Conservation (phyloP, 2,888 invertebrate genomes). For the Prosopocoilus inquinatus region DNA sequence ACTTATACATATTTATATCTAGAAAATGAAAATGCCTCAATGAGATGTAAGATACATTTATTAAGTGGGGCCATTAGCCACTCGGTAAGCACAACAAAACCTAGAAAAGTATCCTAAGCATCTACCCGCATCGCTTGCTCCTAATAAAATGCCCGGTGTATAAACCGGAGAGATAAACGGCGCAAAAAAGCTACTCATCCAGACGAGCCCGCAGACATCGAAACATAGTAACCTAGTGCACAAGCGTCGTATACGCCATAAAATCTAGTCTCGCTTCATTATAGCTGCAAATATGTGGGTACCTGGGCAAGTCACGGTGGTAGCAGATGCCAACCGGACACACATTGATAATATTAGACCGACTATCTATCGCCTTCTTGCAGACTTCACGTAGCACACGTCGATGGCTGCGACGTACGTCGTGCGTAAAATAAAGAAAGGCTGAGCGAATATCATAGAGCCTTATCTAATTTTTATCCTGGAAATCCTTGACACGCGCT, state of each 20-base stretch:
- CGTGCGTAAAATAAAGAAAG: conserved; percentile 4
- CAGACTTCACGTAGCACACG: neutral
- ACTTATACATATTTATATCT: too few relatives aligned
- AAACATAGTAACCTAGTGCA: conserved; percentile 36
- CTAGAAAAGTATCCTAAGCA: neutral
- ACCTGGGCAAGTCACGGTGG: conserved; percentile 31
- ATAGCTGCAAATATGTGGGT: conserved; percentile 31
- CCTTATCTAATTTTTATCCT: conserved; percentile 19
- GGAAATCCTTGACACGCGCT: conserved; percentile 26
- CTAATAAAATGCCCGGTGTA: too few relatives aligned
- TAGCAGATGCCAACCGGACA: conserved; percentile 19
- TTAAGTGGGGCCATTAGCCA: too few relatives aligned
- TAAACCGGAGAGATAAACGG: conserved; percentile 5
- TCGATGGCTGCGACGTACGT: conserved; percentile 1
- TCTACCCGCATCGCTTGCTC: conserved; percentile 13
- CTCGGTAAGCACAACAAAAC: too few relatives aligned
- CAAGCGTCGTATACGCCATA: conserved; percentile 21
- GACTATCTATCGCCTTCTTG: conserved; percentile 1
- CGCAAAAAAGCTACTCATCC: conserved; percentile 13
- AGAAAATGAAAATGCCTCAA: too few relatives aligned
- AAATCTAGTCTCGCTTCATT: conserved; percentile 29
- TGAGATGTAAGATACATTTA: too few relatives aligned
- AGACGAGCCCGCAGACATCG: conserved; percentile 32
- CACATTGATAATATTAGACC: conserved; percentile 9
- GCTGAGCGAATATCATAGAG: conserved; percentile 4